phyloP scores from a whole-genome alignment of 2,888 invertebrate species.

The Acanthosepion lycidas region DNA sequence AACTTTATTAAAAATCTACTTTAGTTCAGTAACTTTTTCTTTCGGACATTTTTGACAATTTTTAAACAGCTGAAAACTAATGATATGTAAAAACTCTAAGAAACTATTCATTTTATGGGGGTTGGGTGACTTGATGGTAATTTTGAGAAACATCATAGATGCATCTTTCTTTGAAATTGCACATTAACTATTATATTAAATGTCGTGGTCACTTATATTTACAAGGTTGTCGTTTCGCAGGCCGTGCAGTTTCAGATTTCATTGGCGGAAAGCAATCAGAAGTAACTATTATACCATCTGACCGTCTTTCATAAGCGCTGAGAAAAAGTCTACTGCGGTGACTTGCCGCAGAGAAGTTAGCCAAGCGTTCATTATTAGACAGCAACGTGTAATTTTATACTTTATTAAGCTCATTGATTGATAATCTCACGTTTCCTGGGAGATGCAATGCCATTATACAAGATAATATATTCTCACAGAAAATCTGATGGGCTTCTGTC shows the following conservation, averaged over 20 bases:
- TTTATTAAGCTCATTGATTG: slow-evolving; percentile 21
- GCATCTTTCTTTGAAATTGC: background rate
- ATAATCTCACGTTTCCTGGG: background rate
- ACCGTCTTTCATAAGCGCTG: too few relatives aligned
- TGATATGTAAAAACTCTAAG: too few relatives aligned
- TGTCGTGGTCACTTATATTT: background rate
- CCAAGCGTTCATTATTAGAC: slow-evolving; percentile 20
- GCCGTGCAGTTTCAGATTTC: background rate
- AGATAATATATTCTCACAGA: background rate
- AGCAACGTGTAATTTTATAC: slow-evolving; percentile 33
- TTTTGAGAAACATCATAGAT: background rate
- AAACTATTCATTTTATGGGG: too few relatives aligned
- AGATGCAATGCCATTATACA: background rate
- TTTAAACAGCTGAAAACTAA: too few relatives aligned
- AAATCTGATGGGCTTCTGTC: background rate
- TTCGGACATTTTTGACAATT: too few relatives aligned
- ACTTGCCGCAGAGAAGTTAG: background rate
- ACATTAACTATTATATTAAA: background rate
- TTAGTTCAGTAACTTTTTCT: too few relatives aligned
- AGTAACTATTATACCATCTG: background rate
- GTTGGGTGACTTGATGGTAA: too few relatives aligned
- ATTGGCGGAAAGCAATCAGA: background rate
- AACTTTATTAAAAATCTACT: too few relatives aligned
- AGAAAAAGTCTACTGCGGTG: background rate
- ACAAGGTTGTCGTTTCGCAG: background rate